Base-by-base conservation (phyloP, 2,888 invertebrate species). In the Philaethria dido region DNA sequence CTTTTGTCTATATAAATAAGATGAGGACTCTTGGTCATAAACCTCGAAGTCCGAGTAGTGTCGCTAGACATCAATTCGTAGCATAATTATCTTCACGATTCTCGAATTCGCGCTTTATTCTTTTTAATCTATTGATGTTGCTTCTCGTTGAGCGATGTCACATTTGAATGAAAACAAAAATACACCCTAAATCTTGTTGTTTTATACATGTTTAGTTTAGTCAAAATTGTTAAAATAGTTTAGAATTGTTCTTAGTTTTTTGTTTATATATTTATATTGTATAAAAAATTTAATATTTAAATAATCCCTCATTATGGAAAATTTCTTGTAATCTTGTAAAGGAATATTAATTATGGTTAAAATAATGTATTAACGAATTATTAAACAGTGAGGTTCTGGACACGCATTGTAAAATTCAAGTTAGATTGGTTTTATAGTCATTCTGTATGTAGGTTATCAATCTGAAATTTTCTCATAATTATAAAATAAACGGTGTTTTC, bases 401-500 rank as follows among this genome's bases (percentile, higher is more conserved):
- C 74, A 86, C 79, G 86, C 80, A 78, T 81, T 89, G 85, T 88
- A 87, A 86, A 86, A 86, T 89, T 91, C 89, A 88, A 89, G 76
- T 92, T 92, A 92, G 92, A 89, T 91, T 92, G 88, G 86, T 92
- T 92, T 90, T 90, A 89, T 91, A 92, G 89, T 88, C 91, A 93
- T 90, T 93, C 91, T 89, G 90, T 93, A 92, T 78, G 93, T 93
- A 93, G 92, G 91, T 92, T 93, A 92, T 90, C 91, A 89, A 93
- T 93, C 92, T 92, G 93, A 92, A 91, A 90, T 93, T 93, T 92
- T 93, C 93, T 93, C 90, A 92, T 93, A 93, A 93, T 92, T 92
- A 92, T 93, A 90, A 93, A 93, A 93, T 93, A 93, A 93, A 93
- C 93, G 92, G 93, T 93, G 93, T 93, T 93, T 93, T 93, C 93